phyloP scores from a whole-genome alignment of 2,113 vertebrate genomes.

The Telmatochromis brachygnathus region DNA sequence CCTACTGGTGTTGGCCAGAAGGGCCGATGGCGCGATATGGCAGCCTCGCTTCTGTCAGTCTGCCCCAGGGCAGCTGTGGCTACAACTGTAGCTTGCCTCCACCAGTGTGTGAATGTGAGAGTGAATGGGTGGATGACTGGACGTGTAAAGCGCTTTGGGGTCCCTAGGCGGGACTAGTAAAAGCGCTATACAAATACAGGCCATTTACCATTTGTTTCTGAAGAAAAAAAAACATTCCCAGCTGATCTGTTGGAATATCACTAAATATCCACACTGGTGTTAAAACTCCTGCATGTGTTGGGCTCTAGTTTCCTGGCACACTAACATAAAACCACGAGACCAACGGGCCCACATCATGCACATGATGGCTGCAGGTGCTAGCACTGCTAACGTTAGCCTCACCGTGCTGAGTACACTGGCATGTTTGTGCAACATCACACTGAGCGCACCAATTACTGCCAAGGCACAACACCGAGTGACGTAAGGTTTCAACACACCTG shows the following conservation, averaged over 20 bases:
- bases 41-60: no score
- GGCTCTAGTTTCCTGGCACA: neutral
- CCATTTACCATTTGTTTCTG: neutral
- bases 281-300: neutral
- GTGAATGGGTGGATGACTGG: no score
- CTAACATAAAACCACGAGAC: fast-evolving
- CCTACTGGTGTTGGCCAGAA: no score
- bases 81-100: no score
- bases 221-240: neutral
- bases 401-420: neutral
- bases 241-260: neutral
- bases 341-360: neutral
- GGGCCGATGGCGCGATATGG: no score
- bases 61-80: no score
- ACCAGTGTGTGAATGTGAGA: no score
- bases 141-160: no score
- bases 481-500: neutral
- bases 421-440: neutral
- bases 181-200: no score
- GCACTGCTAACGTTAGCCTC: neutral
- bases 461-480: no score
- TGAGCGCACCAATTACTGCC: neutral
- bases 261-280: neutral
- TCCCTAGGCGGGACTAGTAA: no score
- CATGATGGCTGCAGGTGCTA: neutral